A percentile compares a stretch with the other conserved stretches of the same genome.
These are phyloP conservation scores for Actinia tenebrosa DNA, from an alignment of 64 coral and sea anemone genomes.

Conservation along the genomic window DNA sequence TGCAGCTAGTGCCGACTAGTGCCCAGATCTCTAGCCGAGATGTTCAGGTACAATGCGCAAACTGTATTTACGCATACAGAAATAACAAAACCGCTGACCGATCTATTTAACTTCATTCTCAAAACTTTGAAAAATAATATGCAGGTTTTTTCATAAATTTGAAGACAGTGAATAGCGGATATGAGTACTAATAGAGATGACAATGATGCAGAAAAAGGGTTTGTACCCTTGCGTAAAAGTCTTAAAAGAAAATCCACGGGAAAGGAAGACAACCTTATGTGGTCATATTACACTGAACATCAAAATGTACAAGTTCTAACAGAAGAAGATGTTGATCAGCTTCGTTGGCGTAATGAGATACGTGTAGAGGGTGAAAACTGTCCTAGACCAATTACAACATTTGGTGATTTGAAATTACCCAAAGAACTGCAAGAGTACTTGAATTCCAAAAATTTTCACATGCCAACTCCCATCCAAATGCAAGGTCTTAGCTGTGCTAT, in stretches of 20 bases:
- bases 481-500: conserved; percentile 93
- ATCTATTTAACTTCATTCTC: background rate
- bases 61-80: background rate
- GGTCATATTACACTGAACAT: conserved; percentile 70
- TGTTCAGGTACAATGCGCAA: background rate
- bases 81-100: background rate
- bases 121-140: background rate
- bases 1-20: too few species aligned
- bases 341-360: conserved; percentile 86
- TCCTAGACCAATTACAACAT: conserved; percentile 78
- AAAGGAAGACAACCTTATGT: conserved; percentile 72
- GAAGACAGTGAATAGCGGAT: background rate
- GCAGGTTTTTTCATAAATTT: background rate
- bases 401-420: conserved; percentile 68
- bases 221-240: conserved; percentile 71
- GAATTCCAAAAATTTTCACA: conserved; percentile 45
- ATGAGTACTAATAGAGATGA: conserved; percentile 12
- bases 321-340: conserved; percentile 69
- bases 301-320: conserved; percentile 56
- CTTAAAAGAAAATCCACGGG: conserved; percentile 62
- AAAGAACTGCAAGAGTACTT: conserved; percentile 64
- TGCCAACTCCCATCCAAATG: conserved; percentile 94
- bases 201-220: conserved; percentile 23
- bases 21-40: too few species aligned
- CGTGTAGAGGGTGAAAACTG: conserved; percentile 84